phyloP scores from a whole-genome alignment of 2,888 invertebrate species.

The Oegoconia quadripuncta region DNA sequence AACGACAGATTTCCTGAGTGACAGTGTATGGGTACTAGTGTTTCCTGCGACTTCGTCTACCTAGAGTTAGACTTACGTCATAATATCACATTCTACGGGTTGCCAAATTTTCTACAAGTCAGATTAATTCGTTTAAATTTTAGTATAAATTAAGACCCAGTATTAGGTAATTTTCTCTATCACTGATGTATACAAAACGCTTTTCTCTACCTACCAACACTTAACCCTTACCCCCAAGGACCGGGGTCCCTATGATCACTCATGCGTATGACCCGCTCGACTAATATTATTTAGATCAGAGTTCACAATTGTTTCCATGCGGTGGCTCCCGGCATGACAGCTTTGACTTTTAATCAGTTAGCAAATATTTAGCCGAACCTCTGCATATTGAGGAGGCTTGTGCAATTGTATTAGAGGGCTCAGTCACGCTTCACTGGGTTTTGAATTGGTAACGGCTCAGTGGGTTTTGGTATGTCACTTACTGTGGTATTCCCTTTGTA shows the following conservation, averaged over 20 bases:
- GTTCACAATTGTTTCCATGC: constrained; percentile 52
- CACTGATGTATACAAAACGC: background rate
- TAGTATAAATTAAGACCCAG: too few species aligned
- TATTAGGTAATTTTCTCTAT: too few species aligned
- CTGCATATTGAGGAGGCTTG: constrained; percentile 70
- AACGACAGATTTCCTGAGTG: too few species aligned
- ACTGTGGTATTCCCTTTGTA: constrained; percentile 52
- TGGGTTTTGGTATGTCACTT: constrained; percentile 30
- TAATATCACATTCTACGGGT: too few species aligned
- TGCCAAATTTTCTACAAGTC: too few species aligned
- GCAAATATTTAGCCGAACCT: constrained; percentile 61
- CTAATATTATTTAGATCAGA: constrained; percentile 70
- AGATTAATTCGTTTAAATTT: too few species aligned
- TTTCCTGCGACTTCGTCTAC: too few species aligned
- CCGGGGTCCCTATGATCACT: constrained; percentile 57
- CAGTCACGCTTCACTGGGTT: constrained; percentile 42
- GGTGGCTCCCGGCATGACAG: constrained; percentile 59
- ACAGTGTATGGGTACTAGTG: too few species aligned
- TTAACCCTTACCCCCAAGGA: constrained; percentile 5
- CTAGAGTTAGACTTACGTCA: too few species aligned
- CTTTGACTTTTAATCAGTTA: constrained; percentile 74
- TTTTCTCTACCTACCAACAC: constrained; percentile 1
- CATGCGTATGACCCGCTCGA: constrained; percentile 56
- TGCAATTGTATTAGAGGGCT: constrained; percentile 67
- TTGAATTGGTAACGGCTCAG: constrained; percentile 39